Base-by-base conservation (phyloP, 2,888 invertebrate genomes). In the Rhamphomyia laevipes region DNA sequence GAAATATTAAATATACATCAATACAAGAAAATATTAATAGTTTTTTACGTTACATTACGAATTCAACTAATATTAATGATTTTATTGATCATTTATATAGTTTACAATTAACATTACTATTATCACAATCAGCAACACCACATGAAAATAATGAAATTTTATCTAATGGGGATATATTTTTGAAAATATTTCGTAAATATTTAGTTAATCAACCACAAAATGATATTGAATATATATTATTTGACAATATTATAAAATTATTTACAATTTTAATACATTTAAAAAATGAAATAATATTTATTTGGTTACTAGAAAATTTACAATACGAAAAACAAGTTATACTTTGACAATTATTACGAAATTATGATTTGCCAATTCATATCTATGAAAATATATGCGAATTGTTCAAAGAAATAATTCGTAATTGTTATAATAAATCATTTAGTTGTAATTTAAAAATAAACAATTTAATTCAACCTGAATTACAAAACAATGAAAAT, bases 121-220 rank as follows among this genome's bases (percentile, higher is more conserved):
- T 27, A 7, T 27, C 23, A 2, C 23, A 27, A 2, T 7, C 23
- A n/a, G n/a, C n/a, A n/a, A n/a, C n/a, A n/a, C n/a, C n/a, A 27
- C 23, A 27, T 7, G 60, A 55, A 23, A 64, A 65, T 44, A 52
- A 53, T n/a, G 49, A 57, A 4, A 45, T 67, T n/a, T 45, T 64
- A 4, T 58, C 58, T 38, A 51, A 27, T 40, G 48, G 46, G 1
- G 49, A 53, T 16, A 30, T 47, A 13, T 45, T 62, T 7, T 55
- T 58, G n/a, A 55, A 47, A 17, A 50, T 62, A 12, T 56, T 68
- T 31, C 53, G 57, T 23, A 61, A 59, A 44, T 68, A 63, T 53
- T 47, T 67, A 15, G 61, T 62, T 13, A 49, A 60, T 4, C 53
- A 55, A 5, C 68, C 68, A 2, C 61, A 54, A 21, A 64, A 58